Evolutionary conservation across 2,113 vertebrate genomes (phyloP).

Genomic region (Nicator chloris): DNA sequence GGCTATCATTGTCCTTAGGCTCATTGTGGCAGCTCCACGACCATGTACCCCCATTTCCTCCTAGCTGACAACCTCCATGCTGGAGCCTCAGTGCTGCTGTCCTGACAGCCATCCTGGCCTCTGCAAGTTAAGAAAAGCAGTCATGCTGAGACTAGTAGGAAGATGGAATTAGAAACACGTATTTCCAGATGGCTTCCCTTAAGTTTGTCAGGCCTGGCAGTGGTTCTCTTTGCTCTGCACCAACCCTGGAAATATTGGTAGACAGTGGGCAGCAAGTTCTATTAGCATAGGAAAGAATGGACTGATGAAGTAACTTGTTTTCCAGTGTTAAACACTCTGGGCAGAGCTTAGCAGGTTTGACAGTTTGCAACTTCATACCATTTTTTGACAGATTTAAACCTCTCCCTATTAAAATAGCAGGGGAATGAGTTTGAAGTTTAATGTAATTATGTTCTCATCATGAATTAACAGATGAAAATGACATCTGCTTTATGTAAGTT

Average conservation of each 20-base stretch:
- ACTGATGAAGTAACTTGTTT: neutral
- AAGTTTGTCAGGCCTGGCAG: neutral
- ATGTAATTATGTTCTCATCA: neutral
- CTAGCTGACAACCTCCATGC: neutral
- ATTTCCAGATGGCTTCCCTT: neutral
- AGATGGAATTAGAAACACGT: neutral
- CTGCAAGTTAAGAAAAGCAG: neutral
- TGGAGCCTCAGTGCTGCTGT: neutral
- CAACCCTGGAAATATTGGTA: neutral
- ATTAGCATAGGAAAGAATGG: neutral
- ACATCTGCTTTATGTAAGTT: neutral
- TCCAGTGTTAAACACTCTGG: neutral
- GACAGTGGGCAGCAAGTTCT: neutral
- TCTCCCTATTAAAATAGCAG: neutral
- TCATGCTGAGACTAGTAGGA: neutral
- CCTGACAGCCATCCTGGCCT: neutral
- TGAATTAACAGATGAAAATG: neutral
- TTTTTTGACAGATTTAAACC: neutral
- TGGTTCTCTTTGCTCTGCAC: neutral
- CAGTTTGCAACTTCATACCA: neutral
- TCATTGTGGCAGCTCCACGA: neutral
- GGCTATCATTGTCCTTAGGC: neutral
- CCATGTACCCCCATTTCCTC: neutral
- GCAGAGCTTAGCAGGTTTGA: neutral
- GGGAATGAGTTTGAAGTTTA: neutral